phyloP scores from a whole-genome alignment of 2,888 invertebrate species.

The Beris chalybata region DNA sequence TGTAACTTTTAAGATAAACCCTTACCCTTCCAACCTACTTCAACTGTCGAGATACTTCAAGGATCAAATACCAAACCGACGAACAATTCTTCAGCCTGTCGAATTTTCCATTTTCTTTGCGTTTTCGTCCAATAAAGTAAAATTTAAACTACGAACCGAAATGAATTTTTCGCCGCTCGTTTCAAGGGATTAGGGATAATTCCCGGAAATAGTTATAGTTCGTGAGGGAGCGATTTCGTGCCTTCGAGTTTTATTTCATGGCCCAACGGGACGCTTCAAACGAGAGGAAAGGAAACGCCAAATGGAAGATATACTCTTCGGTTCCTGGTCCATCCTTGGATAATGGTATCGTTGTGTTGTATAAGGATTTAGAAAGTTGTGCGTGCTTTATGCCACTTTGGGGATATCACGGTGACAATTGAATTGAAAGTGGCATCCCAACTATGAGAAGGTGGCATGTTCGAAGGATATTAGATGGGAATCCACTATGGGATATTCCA shows the following conservation, averaged over 20 bases:
- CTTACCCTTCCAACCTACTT: too few species aligned
- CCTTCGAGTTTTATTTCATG: conserved; percentile 21
- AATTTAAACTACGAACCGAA: conserved; percentile 24
- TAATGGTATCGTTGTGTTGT: not conserved
- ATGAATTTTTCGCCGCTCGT: conserved; percentile 13
- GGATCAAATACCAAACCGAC: too few species aligned
- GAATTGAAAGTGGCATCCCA: conserved; percentile 26
- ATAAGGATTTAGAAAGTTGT: not conserved
- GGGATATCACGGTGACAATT: conserved; percentile 24
- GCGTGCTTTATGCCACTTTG: conserved; percentile 23
- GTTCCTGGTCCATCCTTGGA: not conserved
- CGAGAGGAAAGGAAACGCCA: not conserved
- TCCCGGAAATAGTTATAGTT: conserved; percentile 32
- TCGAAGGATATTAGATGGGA: too few species aligned
- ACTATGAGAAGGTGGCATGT: too few species aligned
- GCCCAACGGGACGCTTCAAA: conserved; percentile 24
- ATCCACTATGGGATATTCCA: too few species aligned
- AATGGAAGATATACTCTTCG: not conserved
- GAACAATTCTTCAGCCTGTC: too few species aligned
- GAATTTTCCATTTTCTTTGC: too few species aligned
- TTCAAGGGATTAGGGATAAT: conserved; percentile 31
- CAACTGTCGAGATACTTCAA: too few species aligned
- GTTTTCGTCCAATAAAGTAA: not conserved
- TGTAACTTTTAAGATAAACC: too few species aligned
- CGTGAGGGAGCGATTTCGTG: conserved; percentile 31